A percentile compares a stretch with the other conserved stretches of the same genome.
These are phyloP conservation scores for Poeciliopsis gracilis DNA, from an alignment of 2,797 vertebrate genomes.

Conservation along the genomic window DNA sequence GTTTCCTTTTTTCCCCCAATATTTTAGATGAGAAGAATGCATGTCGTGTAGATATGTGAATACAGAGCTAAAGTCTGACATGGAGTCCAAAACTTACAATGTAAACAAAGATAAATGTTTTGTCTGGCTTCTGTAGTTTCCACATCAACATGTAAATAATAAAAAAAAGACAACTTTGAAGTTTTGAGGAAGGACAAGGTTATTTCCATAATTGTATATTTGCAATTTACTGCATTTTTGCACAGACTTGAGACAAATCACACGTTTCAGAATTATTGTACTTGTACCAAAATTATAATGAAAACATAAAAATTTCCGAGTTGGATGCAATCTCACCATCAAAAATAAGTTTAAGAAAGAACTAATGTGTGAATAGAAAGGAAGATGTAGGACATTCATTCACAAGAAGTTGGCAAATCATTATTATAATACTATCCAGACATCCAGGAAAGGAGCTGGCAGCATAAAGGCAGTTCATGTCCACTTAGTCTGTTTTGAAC, in stretches of 20 bases:
- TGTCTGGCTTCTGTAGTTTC: constrained; percentile 1
- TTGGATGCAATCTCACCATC: neutral
- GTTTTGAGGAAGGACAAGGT: neutral
- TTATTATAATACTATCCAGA: neutral
- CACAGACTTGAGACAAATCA: neutral
- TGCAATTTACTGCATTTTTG: neutral
- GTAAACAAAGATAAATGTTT: neutral
- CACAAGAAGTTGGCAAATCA: neutral
- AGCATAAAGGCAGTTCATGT: neutral
- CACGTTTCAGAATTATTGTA: neutral
- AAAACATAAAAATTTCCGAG: neutral
- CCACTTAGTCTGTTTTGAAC: neutral
- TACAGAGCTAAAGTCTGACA: neutral
- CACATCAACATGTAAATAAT: neutral
- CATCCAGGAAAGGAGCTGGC: neutral
- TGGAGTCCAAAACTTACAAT: neutral
- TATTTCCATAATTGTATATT: neutral
- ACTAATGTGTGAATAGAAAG: neutral
- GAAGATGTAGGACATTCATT: neutral
- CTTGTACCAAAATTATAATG: neutral
- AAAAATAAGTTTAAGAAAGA: neutral
- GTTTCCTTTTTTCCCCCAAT: neutral
- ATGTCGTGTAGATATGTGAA: neutral
- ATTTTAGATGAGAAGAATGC: neutral
- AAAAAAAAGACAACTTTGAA: neutral